Base-by-base conservation (phyloP, 2,888 invertebrate genomes). In the Macropis europaea region DNA sequence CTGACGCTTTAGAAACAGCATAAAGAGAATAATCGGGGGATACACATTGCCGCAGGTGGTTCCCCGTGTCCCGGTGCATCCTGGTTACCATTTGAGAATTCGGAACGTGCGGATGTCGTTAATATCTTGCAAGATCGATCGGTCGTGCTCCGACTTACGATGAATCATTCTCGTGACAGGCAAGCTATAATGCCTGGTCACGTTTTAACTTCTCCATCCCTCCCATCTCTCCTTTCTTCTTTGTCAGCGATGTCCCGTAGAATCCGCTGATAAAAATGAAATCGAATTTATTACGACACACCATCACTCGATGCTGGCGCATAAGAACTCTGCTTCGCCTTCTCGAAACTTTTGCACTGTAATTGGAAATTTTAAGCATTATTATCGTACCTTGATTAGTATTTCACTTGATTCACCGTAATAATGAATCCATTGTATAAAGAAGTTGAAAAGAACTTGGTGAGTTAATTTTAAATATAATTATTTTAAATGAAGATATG, bases 111-210 rank as follows among this genome's bases (percentile, higher is more conserved):
- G 57, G 67, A 69, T 50, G 74, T 81, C 81, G 84, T 82, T 84
- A 83, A 85, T 86, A 82, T 83, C 77, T 73, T 66, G 76, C 64
- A 76, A 83, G 79, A 85, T 85, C 85, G 85, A 85, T 84, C 78
- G 78, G 47, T 71, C 83, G 77, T 77, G 81, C 74, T 34, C 54
- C 43, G 79, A 85, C 73, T 80, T 56, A 50, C 78, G 80, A 86
- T 86, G 86, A 86, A 85, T 86, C 83, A 86, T 84, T 77, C 77
- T 66, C 72, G 54, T 82, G 84, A 84, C 82, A 74, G 78, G 30
- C 64, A 34, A 42, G 15, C 47, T 52, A 62, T 52, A 66, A 78
- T 85, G 82, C 82, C 60, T 59, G 75, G 85, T 86, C 86, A 86
- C 86, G 86, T 86, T 81, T 81, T 76, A 75, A 82, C 68, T 75